phyloP scores from a whole-genome alignment of 2,113 vertebrate genomes.

The Pitta sordida region DNA sequence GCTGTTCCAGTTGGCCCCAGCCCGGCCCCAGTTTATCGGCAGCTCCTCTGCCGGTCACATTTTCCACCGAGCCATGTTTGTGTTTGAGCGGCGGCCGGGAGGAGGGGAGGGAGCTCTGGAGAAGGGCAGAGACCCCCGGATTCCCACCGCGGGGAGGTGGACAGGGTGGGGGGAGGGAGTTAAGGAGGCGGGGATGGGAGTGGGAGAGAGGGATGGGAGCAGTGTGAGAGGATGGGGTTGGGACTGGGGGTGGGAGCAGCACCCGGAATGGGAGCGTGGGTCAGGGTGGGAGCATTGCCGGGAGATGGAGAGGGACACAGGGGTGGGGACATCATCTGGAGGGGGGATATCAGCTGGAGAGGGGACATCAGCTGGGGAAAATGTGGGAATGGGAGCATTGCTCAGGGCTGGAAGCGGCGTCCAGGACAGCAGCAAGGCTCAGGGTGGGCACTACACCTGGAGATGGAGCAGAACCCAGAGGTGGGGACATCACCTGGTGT shows the following conservation, averaged over 20 bases:
- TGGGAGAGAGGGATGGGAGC: background rate
- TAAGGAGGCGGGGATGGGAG: background rate
- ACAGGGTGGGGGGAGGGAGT: accelerated
- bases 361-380: background rate
- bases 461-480: background rate
- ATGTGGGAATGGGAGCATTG: background rate
- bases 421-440: too few relatives aligned
- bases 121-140: background rate
- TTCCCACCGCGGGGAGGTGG: background rate
- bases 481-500: background rate
- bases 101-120: background rate
- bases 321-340: background rate
- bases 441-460: background rate
- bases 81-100: background rate
- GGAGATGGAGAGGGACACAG: background rate
- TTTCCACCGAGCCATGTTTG: conserved; percentile 22
- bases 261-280: accelerated
- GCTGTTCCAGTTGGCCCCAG: conserved; percentile 25
- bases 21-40: background rate
- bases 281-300: background rate
- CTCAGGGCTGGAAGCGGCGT: accelerated
- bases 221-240: too few relatives aligned
- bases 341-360: accelerated
- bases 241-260: background rate
- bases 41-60: background rate